Evolutionary conservation across 2,113 vertebrate species (phyloP), one percentile per base, ranked within the genome.

Genomic region (Brachirus orientalis): DNA sequence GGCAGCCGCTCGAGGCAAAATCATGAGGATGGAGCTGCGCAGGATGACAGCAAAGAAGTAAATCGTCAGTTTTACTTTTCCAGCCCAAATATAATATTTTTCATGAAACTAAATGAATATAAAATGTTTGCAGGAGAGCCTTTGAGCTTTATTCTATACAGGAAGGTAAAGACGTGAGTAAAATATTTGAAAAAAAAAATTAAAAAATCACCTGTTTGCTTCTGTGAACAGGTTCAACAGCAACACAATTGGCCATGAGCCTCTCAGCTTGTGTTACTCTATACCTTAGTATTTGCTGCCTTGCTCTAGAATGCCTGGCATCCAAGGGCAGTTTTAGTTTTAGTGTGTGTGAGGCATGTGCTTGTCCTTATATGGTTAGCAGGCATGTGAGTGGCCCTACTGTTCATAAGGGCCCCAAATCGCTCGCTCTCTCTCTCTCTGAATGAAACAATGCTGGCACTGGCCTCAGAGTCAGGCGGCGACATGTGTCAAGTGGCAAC

Each of bases 11-110:
- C 93, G 96, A 0, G 95, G 96, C 22, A 92, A 85, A 60, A 90
- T 98, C 58, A 96, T 96, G 95, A 94, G 95, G 68, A 69, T 91
- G 17, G 94, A 96, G 75, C 94, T 94, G 22, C 85, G 86, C 50
- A 94, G 85, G 81, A 94, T 97, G 86, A 92, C 86, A 48, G 92
- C 92, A 58, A 93, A 91, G 59, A 95, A 90, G 95, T 95, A 69
- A 73, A 50, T 36, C 4, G 36, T 19, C 13, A 40, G 40, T 55
- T 44, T 53, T 0, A 40, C 43, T 44, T 67, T 40, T 12, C 9
- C 35, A 8, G 0, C 14, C 35, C 28, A 28, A 4, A 28, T 6
- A 22, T 10, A 51, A 28, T 10, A 2, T 13, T n/a, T 61, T 65
- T 36, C 2, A 35, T 67, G 10, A 43, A 6, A 3, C 4, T 35